A percentile compares a stretch with the other conserved stretches of the same genome.
phyloP scores from a whole-genome alignment of 2,888 invertebrate genomes.

The Coelinius sp. region DNA sequence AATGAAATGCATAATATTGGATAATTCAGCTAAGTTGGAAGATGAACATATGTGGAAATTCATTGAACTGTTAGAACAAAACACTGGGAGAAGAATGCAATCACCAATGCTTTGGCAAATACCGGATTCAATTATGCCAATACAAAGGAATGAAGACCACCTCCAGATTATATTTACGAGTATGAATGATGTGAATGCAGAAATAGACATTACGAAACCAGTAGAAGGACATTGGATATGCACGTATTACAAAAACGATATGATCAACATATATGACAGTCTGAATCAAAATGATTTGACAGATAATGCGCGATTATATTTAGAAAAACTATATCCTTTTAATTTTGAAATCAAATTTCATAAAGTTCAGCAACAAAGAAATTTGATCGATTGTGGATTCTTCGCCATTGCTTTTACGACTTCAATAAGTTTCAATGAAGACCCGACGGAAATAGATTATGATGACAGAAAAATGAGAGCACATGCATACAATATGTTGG shows the following conservation, averaged over 20 bases:
- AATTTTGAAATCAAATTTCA: too few relatives aligned
- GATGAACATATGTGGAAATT: background rate
- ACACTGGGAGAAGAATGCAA: background rate
- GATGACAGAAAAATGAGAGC: background rate
- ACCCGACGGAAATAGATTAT: background rate
- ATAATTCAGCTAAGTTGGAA: background rate
- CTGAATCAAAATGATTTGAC: background rate
- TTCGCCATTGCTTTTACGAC: background rate
- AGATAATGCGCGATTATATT: background rate
- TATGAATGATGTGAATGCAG: background rate
- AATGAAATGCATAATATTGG: background rate
- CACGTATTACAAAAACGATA: background rate
- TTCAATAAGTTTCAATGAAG: background rate
- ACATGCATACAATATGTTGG: background rate
- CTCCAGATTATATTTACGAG: background rate
- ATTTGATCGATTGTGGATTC: background rate
- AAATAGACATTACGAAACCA: too few relatives aligned
- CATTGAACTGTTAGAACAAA: background rate
- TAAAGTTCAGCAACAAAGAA: background rate
- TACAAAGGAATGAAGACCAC: background rate
- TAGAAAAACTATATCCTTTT: background rate
- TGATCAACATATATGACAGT: background rate
- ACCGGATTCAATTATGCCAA: background rate
- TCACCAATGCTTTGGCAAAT: background rate
- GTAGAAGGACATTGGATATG: background rate